These are phyloP conservation scores for Xenopus borealis DNA, from an alignment of 2,113 vertebrate species.

Conservation along the genomic window DNA sequence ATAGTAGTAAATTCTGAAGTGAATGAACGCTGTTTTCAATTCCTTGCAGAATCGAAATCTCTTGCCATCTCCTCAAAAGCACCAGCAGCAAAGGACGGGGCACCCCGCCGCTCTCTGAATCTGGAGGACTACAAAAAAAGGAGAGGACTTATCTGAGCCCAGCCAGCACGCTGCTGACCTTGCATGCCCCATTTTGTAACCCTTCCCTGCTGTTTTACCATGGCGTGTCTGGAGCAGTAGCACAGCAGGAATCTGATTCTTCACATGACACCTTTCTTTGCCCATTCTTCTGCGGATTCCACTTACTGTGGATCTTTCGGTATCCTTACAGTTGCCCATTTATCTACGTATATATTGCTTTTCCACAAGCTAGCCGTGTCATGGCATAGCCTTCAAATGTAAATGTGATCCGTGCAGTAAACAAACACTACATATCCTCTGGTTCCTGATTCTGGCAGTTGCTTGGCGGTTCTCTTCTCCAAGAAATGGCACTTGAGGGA, in stretches of 20 bases:
- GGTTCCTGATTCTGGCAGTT: neutral
- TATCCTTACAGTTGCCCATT: conserved; percentile 35
- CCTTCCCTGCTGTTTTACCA: conserved; percentile 55
- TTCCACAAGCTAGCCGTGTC: neutral
- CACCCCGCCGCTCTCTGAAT: conserved; percentile 91
- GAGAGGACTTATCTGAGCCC: conserved; percentile 89
- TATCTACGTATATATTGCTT: conserved; percentile 20
- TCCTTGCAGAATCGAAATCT: conserved; percentile 87
- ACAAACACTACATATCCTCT: neutral
- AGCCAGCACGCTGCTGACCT: conserved; percentile 66
- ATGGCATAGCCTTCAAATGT: neutral
- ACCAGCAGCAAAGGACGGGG: conserved; percentile 93
- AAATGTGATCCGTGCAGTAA: neutral
- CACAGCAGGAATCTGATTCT: conserved; percentile 70
- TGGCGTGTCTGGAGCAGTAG: conserved; percentile 70
- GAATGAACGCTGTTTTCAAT: conserved; percentile 24
- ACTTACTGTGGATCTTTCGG: conserved; percentile 63
- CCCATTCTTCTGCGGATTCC: conserved; percentile 50
- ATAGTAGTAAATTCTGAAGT: too few relatives aligned
- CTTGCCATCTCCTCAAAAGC: conserved; percentile 93
- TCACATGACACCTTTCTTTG: conserved; percentile 60
- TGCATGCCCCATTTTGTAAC: conserved; percentile 69
- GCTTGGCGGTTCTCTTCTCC: neutral
- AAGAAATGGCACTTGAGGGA: neutral
- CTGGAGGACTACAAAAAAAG: conserved; percentile 99